Conservation (phyloP, 1,140 invertebrate genomes). For the Pogonomyrmex californicus region DNA sequence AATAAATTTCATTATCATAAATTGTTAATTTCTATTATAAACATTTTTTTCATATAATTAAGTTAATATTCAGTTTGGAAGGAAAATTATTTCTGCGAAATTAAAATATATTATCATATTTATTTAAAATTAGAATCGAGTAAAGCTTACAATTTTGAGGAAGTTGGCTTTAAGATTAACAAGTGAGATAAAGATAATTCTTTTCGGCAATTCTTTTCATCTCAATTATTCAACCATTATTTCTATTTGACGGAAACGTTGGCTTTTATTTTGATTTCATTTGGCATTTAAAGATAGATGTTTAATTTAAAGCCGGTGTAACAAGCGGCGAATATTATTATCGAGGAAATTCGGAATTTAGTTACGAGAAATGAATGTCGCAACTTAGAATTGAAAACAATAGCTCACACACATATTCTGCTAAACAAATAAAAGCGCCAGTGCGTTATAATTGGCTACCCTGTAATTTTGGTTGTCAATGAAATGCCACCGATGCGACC, state of each 20-base stretch:
- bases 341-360: neutral
- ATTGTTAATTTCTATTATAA: slow-evolving; percentile 11
- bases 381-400: slow-evolving; percentile 28
- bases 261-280: neutral
- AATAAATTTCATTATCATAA: neutral
- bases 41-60: neutral
- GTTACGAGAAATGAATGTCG: slow-evolving; percentile 34
- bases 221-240: slow-evolving; percentile 2
- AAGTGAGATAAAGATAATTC: neutral
- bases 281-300: neutral
- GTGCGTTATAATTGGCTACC: slow-evolving; percentile 58
- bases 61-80: neutral
- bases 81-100: slow-evolving; percentile 26
- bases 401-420: slow-evolving; percentile 4
- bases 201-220: neutral
- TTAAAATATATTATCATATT: slow-evolving; percentile 21
- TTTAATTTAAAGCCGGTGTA: neutral
- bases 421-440: slow-evolving; percentile 57
- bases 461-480: slow-evolving; percentile 52
- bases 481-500: slow-evolving; percentile 15
- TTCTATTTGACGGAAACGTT: neutral
- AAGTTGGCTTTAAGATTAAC: slow-evolving; percentile 7
- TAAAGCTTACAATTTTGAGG: neutral
- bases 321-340: neutral
- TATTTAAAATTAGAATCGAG: slow-evolving; percentile 9